Percentiles rank a stretch among this genome's conserved stretches.
These are phyloP conservation scores for Alcis repandata DNA, from an alignment of 2,888 invertebrate species.

Conservation along the genomic window DNA sequence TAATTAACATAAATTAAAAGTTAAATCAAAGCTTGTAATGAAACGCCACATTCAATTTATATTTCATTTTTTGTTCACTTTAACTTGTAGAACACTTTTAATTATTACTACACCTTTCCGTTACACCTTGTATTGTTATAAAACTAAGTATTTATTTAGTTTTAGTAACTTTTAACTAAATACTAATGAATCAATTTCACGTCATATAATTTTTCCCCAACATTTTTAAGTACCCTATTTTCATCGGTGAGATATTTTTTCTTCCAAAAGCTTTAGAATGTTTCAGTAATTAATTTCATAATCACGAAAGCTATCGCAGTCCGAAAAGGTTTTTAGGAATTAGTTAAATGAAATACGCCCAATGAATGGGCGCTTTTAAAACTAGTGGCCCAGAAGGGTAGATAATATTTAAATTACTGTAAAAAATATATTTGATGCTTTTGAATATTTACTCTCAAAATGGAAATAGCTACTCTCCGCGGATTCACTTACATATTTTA, in stretches of 20 bases:
- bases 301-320: conserved; percentile 25
- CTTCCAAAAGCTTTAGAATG: conserved; percentile 8
- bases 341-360: conserved; percentile 26
- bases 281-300: conserved; percentile 33
- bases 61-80: no score
- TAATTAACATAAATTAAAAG: no score
- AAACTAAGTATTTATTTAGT: no score
- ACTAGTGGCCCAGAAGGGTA: conserved; percentile 21
- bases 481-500: not conserved
- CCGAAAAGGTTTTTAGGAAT: conserved; percentile 31
- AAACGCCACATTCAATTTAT: no score
- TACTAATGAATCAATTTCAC: conserved; percentile 12
- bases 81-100: no score
- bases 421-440: not conserved
- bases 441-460: not conserved
- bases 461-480: not conserved
- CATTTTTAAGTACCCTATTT: not conserved
- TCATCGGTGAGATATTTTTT: conserved; percentile 10
- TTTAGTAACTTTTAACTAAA: conserved; percentile 1
- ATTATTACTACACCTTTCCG: no score
- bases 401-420: conserved; percentile 16
- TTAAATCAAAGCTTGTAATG: no score
- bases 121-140: no score
- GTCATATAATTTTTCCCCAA: conserved; percentile 7
- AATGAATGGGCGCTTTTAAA: conserved; percentile 22